Evolutionary conservation across 2,888 invertebrate genomes (phyloP).

Genomic region (Melanostoma mellinum): DNA sequence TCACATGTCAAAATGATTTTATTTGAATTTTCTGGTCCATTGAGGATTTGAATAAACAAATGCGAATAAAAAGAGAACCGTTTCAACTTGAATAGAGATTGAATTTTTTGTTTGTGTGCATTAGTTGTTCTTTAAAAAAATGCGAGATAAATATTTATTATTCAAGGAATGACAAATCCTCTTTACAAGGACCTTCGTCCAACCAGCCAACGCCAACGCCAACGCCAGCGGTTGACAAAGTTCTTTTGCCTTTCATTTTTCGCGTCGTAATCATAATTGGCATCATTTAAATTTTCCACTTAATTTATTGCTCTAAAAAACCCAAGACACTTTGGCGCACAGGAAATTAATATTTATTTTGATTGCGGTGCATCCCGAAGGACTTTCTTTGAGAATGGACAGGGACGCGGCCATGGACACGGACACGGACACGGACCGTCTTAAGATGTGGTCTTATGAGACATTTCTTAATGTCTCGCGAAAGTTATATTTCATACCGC

Average conservation of each 20-base stretch:
- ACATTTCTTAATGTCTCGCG: constrained; percentile 70
- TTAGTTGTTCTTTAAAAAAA: constrained; percentile 36
- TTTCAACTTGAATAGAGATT: not conserved
- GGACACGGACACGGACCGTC: not conserved
- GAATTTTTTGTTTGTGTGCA: not conserved
- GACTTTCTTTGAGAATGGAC: not conserved
- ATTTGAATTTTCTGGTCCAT: constrained; percentile 55
- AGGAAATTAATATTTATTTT: constrained; percentile 72
- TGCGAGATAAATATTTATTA: not conserved
- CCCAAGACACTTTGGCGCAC: constrained; percentile 62
- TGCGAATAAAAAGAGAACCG: constrained; percentile 22
- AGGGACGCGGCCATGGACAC: not conserved
- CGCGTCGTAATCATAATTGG: constrained; percentile 69
- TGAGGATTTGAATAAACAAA: constrained; percentile 52
- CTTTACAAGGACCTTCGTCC: constrained; percentile 30
- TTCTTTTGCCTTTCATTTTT: constrained; percentile 32
- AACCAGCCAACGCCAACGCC: not conserved
- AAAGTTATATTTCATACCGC: constrained; percentile 61
- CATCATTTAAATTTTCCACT: constrained; percentile 71
- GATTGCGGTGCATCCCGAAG: constrained; percentile 41
- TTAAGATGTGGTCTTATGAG: constrained; percentile 39
- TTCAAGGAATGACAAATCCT: constrained; percentile 3
- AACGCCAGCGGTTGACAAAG: constrained; percentile 28
- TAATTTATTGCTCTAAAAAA: constrained; percentile 71
- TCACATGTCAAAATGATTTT: constrained; percentile 55